A percentile compares a stretch with the other conserved stretches of the same genome.
phyloP scores from a whole-genome alignment of 2,888 invertebrate species.

The Tridacna gigas region DNA sequence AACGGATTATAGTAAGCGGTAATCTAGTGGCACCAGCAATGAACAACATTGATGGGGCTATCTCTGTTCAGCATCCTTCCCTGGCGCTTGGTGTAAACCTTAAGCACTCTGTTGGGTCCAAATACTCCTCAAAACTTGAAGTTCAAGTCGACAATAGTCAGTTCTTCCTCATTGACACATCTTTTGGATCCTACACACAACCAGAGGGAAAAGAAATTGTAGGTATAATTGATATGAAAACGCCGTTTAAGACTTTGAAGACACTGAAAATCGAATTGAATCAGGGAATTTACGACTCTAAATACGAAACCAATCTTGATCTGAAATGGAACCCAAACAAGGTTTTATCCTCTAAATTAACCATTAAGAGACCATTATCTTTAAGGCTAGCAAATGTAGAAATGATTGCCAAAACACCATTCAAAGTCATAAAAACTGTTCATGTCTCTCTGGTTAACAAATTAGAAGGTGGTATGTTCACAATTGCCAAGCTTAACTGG shows the following conservation, averaged over 20 bases:
- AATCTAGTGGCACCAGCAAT: conserved; percentile 49
- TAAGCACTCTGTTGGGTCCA: conserved; percentile 57
- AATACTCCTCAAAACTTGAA: conserved; percentile 64
- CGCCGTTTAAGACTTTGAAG: conserved; percentile 55
- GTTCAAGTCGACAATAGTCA: conserved; percentile 60
- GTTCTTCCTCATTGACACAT: conserved; percentile 61
- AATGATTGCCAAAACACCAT: conserved; percentile 68
- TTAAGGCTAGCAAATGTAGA: conserved; percentile 60
- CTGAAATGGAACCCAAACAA: conserved; percentile 66
- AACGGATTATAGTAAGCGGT: conserved; percentile 52
- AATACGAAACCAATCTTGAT: conserved; percentile 62
- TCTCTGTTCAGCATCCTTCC: conserved; percentile 58
- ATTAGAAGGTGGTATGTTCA: conserved; percentile 47
- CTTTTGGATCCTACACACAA: conserved; percentile 40
- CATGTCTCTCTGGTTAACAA: conserved; percentile 63
- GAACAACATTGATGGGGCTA: conserved; percentile 58
- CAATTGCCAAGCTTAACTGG: conserved; percentile 58
- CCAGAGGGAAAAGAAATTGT: conserved; percentile 39
- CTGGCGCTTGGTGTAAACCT: conserved; percentile 58
- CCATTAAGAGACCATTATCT: conserved; percentile 67
- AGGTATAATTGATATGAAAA: conserved; percentile 56
- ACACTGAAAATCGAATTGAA: conserved; percentile 50
- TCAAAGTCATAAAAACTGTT: conserved; percentile 61
- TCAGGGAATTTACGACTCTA: conserved; percentile 51
- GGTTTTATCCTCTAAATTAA: conserved; percentile 65